phyloP scores from a whole-genome alignment of 2,888 invertebrate species.

The Patella pellucida region DNA sequence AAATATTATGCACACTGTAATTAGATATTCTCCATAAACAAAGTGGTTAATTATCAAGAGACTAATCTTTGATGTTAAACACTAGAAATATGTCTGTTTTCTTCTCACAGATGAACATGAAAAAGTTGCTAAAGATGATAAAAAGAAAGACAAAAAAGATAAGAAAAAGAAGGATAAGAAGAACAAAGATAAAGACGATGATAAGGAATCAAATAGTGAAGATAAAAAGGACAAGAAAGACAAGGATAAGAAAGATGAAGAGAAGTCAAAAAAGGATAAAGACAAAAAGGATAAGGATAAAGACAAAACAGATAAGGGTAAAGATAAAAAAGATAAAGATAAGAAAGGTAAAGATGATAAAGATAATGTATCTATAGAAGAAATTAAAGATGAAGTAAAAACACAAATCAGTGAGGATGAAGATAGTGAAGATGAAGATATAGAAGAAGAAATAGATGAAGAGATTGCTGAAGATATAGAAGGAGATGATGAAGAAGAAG shows the following conservation, averaged over 20 bases:
- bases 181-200: constrained; percentile 24
- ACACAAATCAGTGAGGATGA: constrained; percentile 35
- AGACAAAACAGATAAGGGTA: constrained; percentile 18
- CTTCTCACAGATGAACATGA: neutral
- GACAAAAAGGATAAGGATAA: constrained; percentile 27
- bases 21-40: too few species aligned
- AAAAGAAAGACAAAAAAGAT: neutral
- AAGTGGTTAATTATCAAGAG: too few species aligned
- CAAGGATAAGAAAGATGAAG: neutral
- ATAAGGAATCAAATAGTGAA: constrained; percentile 14
- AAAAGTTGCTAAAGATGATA: constrained; percentile 18
- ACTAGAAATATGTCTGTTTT: neutral
- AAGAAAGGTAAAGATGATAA: neutral
- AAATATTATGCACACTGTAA: too few species aligned
- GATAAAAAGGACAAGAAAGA: constrained; percentile 17
- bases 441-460: constrained; percentile 9
- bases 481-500: constrained; percentile 28
- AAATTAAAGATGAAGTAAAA: constrained; percentile 33
- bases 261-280: constrained; percentile 22
- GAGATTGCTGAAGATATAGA: constrained; percentile 18
- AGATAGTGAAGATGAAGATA: constrained; percentile 27
- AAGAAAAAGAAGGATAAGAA: constrained; percentile 20
- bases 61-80: neutral
- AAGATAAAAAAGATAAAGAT: constrained; percentile 29
- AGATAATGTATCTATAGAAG: constrained; percentile 23